Percentiles rank a stretch among this genome's conserved stretches.
phyloP scores from a whole-genome alignment of 2,888 invertebrate species.

The Drosophila emarginata region DNA sequence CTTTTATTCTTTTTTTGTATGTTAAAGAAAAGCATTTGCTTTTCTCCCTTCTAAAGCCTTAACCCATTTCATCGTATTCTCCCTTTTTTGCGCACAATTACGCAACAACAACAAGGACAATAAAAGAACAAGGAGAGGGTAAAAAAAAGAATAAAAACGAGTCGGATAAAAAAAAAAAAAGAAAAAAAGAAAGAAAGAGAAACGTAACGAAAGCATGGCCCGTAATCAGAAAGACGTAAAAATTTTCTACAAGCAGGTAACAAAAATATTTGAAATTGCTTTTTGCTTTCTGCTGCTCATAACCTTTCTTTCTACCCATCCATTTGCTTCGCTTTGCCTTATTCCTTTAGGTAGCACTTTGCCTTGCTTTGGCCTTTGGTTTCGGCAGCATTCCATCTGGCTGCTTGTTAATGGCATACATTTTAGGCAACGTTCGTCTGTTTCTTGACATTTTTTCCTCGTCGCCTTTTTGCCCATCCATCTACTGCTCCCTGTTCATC shows the following conservation, averaged over 20 bases:
- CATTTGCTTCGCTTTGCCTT: conserved; percentile 1
- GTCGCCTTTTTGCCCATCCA: not conserved
- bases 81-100: conserved; percentile 68
- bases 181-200: not conserved
- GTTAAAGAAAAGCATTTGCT: conserved; percentile 6
- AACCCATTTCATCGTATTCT: conserved; percentile 31
- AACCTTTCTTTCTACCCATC: conserved; percentile 48
- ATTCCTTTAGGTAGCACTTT: conserved; percentile 4
- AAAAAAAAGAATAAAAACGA: conserved; percentile 13
- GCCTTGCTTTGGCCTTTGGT: conserved; percentile 31
- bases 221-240: conserved; percentile 76
- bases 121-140: not conserved
- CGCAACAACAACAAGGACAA: conserved; percentile 63
- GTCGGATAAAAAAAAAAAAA: not conserved
- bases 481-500: not conserved
- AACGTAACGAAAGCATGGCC: conserved; percentile 42
- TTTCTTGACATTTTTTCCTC: conserved; percentile 19
- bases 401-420: conserved; percentile 70
- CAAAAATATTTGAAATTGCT: conserved; percentile 76
- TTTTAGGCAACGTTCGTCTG: conserved; percentile 53
- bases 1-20: not conserved
- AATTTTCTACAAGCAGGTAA: conserved; percentile 73
- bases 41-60: conserved; percentile 10
- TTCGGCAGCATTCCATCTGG: conserved; percentile 66
- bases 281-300: conserved; percentile 60